A percentile compares a stretch with the other conserved stretches of the same genome.
These are phyloP conservation scores for Amphipyra berbera DNA, from an alignment of 2,888 invertebrate genomes.

Conservation along the genomic window DNA sequence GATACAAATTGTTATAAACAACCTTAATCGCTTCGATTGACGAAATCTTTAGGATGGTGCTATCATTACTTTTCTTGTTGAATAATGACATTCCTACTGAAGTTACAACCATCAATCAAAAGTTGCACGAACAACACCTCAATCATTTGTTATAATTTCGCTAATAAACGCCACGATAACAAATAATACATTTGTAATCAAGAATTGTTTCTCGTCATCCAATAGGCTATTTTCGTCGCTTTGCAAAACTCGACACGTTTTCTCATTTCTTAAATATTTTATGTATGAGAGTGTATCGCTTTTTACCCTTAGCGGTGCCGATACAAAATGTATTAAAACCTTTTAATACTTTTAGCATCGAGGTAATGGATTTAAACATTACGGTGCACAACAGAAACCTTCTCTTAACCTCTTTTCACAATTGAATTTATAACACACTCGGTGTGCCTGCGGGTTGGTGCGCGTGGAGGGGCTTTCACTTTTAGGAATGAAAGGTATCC, in stretches of 20 bases:
- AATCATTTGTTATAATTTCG: conserved; percentile 44
- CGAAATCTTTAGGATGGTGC: conserved; percentile 2
- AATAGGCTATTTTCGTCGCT: conserved; percentile 28
- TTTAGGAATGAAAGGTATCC: too few species aligned
- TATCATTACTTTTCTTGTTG: conserved; percentile 21
- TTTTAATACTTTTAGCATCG: conserved; percentile 43
- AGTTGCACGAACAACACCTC: conserved; percentile 18
- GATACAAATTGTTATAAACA: background rate
- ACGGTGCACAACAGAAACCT: conserved; percentile 19
- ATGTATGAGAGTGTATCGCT: conserved; percentile 25
- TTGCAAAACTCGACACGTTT: conserved; percentile 24
- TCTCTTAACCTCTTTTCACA: conserved; percentile 25
- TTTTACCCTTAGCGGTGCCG: conserved; percentile 20
- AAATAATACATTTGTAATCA: conserved; percentile 39
- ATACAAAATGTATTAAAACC: conserved; percentile 44
- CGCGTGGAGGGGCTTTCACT: too few species aligned
- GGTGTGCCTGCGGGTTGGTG: background rate
- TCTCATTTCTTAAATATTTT: conserved; percentile 44
- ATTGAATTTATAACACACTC: conserved; percentile 37
- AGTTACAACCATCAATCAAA: conserved; percentile 42
- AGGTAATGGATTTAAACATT: conserved; percentile 48
- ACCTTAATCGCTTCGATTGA: conserved; percentile 8
- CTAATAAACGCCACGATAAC: conserved; percentile 19
- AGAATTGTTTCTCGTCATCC: conserved; percentile 31
- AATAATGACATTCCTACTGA: conserved; percentile 8